phyloP scores from a whole-genome alignment of 2,888 invertebrate species.

The Julus scanicus region DNA sequence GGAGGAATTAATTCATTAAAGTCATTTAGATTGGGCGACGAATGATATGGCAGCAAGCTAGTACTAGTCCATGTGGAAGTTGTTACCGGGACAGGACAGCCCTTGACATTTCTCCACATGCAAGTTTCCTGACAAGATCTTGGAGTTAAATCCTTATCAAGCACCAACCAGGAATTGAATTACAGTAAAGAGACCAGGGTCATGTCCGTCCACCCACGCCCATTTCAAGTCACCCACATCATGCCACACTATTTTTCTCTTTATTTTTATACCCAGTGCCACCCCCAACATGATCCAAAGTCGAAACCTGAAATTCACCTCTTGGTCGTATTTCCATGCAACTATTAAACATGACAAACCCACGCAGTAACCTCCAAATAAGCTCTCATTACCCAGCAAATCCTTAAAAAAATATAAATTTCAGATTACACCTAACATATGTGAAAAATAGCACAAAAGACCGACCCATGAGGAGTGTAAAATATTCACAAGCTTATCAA shows the following conservation, averaged over 20 bases:
- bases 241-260: background rate
- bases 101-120: background rate
- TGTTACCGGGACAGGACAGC: background rate
- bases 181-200: conserved; percentile 7
- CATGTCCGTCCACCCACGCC: conserved; percentile 7
- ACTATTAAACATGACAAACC: background rate
- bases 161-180: conserved; percentile 12
- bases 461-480: too few species aligned
- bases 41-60: background rate
- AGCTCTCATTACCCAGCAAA: background rate
- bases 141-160: background rate
- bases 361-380: background rate
- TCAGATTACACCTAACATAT: too few species aligned
- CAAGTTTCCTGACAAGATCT: conserved; percentile 34
- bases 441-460: too few species aligned
- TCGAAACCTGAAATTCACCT: background rate
- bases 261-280: background rate
- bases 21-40: background rate
- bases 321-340: background rate
- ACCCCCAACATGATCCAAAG: background rate
- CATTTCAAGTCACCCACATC: background rate
- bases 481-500: too few species aligned
- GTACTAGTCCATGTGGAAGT: background rate
- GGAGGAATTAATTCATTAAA: background rate
- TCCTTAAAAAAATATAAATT: too few species aligned